Base-by-base conservation (phyloP, 2,113 vertebrate genomes). In the Bucco capensis region DNA sequence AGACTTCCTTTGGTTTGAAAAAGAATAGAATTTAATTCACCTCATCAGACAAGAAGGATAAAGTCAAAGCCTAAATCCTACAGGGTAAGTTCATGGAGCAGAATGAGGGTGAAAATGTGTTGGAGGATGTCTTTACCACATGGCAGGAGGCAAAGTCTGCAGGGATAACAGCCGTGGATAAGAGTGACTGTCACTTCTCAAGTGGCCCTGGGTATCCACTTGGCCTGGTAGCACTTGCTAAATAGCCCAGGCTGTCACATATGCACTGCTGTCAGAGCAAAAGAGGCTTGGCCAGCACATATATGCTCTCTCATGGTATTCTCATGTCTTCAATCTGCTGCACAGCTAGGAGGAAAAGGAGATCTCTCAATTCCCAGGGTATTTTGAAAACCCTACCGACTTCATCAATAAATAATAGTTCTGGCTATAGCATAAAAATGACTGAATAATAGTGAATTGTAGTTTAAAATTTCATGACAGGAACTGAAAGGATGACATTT, bases 181-280 rank as follows among this genome's bases (percentile, higher is more conserved):
- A 75, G 42, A 19, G 5, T 28, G 37, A 62, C 11, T 11, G 28
- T 35, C 10, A 4, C 56, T 19, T 40, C 31, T 40, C 33, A 37
- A 28, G 15, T 21, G 47, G 14, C 31, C 28, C 6, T 10, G 33
- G 16, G 18, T n/a, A 16, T 15, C 19, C 24, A 8, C 22, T 71
- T 38, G 31, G 15, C 44, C 58, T 38, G 22, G 54, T 22, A 23
- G 53, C 27, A 69, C 16, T 1, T 9, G 10, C 14, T 74, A 22
- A 40, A n/a, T 40, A n/a, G n/a, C 13, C n/a, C 40, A n/a, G 50
- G 60, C 10, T 42, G 27, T 15, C 42, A 81, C 38, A 5, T 3
- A 5, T 0, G 5, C 14, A 10, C 38, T 12, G n/a, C 61, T 82
- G 53, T 35, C 62, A 33, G 7, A 0, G 0, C 4, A 21, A 33